Evolutionary conservation across 2,888 invertebrate genomes (phyloP), one percentile per base, ranked within the genome.

Genomic region (Odiellus spinosus): DNA sequence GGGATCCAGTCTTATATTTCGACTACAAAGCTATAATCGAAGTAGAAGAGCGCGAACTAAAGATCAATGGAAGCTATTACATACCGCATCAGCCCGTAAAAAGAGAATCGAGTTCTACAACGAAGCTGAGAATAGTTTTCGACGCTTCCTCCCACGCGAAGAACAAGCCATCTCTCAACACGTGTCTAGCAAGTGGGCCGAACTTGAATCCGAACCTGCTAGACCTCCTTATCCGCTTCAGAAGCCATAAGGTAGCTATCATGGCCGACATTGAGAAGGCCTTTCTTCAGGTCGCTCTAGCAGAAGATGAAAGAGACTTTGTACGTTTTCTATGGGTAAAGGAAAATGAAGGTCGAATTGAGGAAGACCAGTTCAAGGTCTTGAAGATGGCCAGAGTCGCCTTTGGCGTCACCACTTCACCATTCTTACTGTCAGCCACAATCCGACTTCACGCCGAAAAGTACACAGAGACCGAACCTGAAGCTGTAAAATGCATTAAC

Each of bases 81-180:
- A 6, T 52, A 4, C 53, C 53, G 15, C 56, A 56, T 46, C 55
- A 53, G 19, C 36, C 41, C 17, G 55, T 56, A 2, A 1, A 44
- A 2, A 50, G 51, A n/a, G n/a, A n/a, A n/a, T n/a, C n/a, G n/a
- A n/a, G n/a, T n/a, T n/a, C n/a, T n/a, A n/a, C n/a, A n/a, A n/a
- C n/a, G n/a, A n/a, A n/a, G n/a, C n/a, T n/a, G n/a, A n/a, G n/a
- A n/a, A n/a, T n/a, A n/a, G n/a, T n/a, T n/a, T n/a, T n/a, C n/a
- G n/a, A n/a, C n/a, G n/a, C n/a, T n/a, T n/a, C n/a, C n/a, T n/a
- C 44, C 3, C 49, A 46, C 35, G 34, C 10, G 12, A 15, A n/a
- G 14, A 40, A 18, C 3, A 11, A 35, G 10, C 33, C 35, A 1
- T 50, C 49, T 3, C 39, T 50, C 12, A 50, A 50, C 34, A 2